Percentiles rank a stretch among this genome's conserved stretches.
Evolutionary conservation across 2,797 vertebrate species (phyloP).

Genomic region (Parambassis ranga): DNA sequence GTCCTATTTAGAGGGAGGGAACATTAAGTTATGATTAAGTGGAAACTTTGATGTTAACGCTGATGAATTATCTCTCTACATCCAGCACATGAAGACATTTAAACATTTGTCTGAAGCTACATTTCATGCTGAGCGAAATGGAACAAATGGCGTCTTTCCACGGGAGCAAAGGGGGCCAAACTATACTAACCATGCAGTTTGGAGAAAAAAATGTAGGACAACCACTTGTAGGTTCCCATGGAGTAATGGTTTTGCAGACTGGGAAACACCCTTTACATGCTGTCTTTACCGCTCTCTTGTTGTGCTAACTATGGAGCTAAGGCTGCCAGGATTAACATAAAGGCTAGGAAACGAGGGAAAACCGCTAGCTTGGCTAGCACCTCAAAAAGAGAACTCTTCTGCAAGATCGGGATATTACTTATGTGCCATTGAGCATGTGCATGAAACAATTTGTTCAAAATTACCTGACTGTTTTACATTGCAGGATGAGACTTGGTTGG

Average conservation of each 20-base stretch:
- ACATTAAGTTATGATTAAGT: neutral
- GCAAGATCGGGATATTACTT: too few species aligned
- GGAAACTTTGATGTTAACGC: neutral
- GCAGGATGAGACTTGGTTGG: too few species aligned
- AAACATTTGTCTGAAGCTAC: neutral
- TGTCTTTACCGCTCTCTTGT: neutral
- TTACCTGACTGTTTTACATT: too few species aligned
- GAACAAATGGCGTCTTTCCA: neutral
- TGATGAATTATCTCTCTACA: neutral
- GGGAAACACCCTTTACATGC: neutral
- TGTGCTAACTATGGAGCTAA: neutral
- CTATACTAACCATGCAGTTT: neutral
- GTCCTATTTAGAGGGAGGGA: neutral
- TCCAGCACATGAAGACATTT: neutral
- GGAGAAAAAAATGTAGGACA: too few species aligned
- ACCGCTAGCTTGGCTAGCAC: neutral
- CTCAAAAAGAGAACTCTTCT: too few species aligned
- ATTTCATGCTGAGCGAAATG: neutral
- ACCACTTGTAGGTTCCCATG: neutral
- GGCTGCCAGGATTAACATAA: neutral
- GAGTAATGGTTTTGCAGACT: neutral
- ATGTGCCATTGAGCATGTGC: too few species aligned
- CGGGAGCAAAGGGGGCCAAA: neutral
- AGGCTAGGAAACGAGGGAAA: neutral
- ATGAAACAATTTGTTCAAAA: too few species aligned